Conservation (phyloP, 2,888 invertebrate genomes). For the Ormyrus thymus region DNA sequence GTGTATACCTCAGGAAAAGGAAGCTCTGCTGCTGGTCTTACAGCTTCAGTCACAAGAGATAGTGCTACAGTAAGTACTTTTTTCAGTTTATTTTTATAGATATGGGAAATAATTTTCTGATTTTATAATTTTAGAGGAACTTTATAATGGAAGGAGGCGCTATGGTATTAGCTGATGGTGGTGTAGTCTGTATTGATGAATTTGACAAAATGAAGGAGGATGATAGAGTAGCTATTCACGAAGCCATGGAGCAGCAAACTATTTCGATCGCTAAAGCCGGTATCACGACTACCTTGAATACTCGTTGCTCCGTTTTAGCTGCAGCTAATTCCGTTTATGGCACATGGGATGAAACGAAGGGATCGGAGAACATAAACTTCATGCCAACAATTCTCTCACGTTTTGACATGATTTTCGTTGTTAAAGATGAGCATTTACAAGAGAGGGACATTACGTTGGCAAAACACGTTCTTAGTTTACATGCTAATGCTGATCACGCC, state of each 20-base stretch:
- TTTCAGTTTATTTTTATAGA: neutral
- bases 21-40: slow-evolving; percentile 98
- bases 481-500: slow-evolving; percentile 87
- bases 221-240: slow-evolving; percentile 99
- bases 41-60: slow-evolving; percentile 97
- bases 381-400: slow-evolving; percentile 99
- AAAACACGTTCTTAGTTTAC: slow-evolving; percentile 97
- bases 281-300: slow-evolving; percentile 98
- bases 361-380: slow-evolving; percentile 98
- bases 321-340: slow-evolving; percentile 99
- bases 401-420: slow-evolving; percentile 99
- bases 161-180: slow-evolving; percentile 99
- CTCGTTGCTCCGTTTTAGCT: slow-evolving; percentile 98
- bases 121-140: slow-evolving; percentile 81
- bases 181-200: slow-evolving; percentile 99
- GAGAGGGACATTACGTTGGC: slow-evolving; percentile 91
- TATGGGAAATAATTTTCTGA: no score
- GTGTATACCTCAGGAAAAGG: slow-evolving; percentile 99
- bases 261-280: slow-evolving; percentile 99
- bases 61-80: slow-evolving; percentile 85
- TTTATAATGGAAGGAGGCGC: slow-evolving; percentile 99
- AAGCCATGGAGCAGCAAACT: slow-evolving; percentile 99
- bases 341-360: slow-evolving; percentile 98
- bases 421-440: slow-evolving; percentile 97
- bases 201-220: slow-evolving; percentile 99